Conservation (phyloP, 2,797 vertebrate species). For the Austrolebias charrua region DNA sequence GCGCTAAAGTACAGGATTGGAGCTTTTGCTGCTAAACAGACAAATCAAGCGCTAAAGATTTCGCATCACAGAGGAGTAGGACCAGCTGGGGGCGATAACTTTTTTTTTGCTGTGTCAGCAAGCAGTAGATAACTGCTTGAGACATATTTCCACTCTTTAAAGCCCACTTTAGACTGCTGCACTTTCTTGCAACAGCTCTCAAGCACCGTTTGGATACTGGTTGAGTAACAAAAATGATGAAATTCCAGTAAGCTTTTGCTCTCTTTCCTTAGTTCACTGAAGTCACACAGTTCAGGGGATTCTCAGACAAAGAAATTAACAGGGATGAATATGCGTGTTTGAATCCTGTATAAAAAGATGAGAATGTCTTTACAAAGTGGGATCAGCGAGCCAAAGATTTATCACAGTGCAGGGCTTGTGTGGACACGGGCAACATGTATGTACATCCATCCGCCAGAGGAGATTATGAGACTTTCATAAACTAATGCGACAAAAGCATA, state of each 20-base stretch:
- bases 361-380: conserved; percentile 41
- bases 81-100: background rate
- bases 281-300: conserved; percentile 50
- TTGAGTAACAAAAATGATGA: conserved; percentile 55
- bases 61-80: conserved; percentile 24
- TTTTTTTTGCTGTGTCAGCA: no score
- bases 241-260: conserved; percentile 32
- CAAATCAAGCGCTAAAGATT: conserved; percentile 11
- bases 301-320: conserved; percentile 41
- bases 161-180: conserved; percentile 59
- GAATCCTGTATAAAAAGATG: conserved; percentile 35
- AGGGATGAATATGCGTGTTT: conserved; percentile 33
- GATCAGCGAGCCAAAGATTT: conserved; percentile 35
- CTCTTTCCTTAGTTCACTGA: conserved; percentile 30
- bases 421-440: conserved; percentile 19
- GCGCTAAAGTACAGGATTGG: conserved; percentile 2
- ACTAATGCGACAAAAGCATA: conserved; percentile 29
- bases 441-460: conserved; percentile 11
- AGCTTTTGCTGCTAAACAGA: conserved; percentile 12
- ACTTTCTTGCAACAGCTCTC: conserved; percentile 40
- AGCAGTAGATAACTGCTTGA: conserved; percentile 56
- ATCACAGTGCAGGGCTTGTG: conserved; percentile 22
- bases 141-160: conserved; percentile 56
- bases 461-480: conserved; percentile 38
- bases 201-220: conserved; percentile 44